A percentile compares a stretch with the other conserved stretches of the same genome.
These are phyloP conservation scores for Lagopus muta DNA, from an alignment of 2,113 vertebrate genomes.

Conservation along the genomic window DNA sequence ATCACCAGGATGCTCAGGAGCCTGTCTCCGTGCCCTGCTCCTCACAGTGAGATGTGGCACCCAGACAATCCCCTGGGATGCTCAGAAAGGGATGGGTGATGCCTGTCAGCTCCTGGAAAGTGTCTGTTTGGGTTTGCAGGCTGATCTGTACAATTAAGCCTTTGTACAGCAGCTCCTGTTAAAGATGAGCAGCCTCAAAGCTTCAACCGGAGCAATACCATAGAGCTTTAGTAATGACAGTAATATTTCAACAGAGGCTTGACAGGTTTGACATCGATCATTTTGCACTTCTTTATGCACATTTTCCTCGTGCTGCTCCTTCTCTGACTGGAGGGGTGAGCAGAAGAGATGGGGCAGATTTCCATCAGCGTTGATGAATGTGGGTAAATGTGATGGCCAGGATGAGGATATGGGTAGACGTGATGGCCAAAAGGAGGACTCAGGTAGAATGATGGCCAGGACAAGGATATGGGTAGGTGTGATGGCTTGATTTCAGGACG, in stretches of 20 bases:
- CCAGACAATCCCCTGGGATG: fast-evolving
- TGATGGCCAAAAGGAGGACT: no score
- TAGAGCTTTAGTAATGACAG: background rate
- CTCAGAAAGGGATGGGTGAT: background rate
- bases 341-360: background rate
- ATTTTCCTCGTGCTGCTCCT: background rate
- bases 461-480: no score
- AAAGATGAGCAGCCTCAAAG: background rate
- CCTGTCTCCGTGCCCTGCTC: background rate
- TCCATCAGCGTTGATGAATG: background rate
- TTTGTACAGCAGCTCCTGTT: background rate
- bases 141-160: background rate
- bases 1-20: background rate
- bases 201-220: background rate
- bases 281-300: background rate
- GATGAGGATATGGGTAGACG: no score
- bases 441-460: no score
- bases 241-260: background rate
- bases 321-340: background rate
- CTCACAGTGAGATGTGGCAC: background rate
- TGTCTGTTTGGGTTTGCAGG: background rate
- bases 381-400: no score
- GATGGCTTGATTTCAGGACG: background rate
- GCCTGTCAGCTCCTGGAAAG: background rate
- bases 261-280: background rate